A percentile compares a stretch with the other conserved stretches of the same genome.
phyloP scores from a whole-genome alignment of 2,888 invertebrate species.

The Lymantria dispar region DNA sequence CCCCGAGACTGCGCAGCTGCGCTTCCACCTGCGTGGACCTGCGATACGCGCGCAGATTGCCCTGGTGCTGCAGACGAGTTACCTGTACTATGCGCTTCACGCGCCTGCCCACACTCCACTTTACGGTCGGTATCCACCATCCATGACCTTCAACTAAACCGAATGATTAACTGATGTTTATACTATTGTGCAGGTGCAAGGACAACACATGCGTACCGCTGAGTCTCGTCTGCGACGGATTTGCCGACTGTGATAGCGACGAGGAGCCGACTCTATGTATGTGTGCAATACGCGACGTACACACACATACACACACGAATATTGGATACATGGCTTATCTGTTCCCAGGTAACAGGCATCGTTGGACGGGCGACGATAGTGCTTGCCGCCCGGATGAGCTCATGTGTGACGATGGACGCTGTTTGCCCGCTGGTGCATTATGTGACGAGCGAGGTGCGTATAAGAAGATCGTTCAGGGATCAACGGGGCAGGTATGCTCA shows the following conservation, averaged over 20 bases:
- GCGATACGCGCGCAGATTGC: slow-evolving; percentile 14
- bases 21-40: slow-evolving; percentile 13
- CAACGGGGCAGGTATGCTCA: not conserved
- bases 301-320: not conserved
- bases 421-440: slow-evolving; percentile 46
- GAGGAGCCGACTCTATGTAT: slow-evolving; percentile 66
- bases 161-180: not conserved
- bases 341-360: slow-evolving; percentile 31
- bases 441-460: slow-evolving; percentile 40
- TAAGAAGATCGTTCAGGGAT: not conserved
- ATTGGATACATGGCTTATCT: not conserved
- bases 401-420: slow-evolving; percentile 60
- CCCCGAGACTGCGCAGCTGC: slow-evolving; percentile 9
- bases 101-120: slow-evolving; percentile 70
- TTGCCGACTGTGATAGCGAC: slow-evolving; percentile 80
- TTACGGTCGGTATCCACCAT: slow-evolving; percentile 46
- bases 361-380: slow-evolving; percentile 29
- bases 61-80: slow-evolving; percentile 58
- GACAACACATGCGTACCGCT: slow-evolving; percentile 86
- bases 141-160: too few relatives aligned
- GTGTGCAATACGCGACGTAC: slow-evolving; percentile 23
- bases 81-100: slow-evolving; percentile 29
- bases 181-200: slow-evolving; percentile 56
- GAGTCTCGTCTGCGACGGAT: slow-evolving; percentile 87
- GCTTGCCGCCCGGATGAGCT: slow-evolving; percentile 52